Evolutionary conservation across 2,888 invertebrate species (phyloP), one percentile per base, ranked within the genome.

Genomic region (Sabellastarte sp.): DNA sequence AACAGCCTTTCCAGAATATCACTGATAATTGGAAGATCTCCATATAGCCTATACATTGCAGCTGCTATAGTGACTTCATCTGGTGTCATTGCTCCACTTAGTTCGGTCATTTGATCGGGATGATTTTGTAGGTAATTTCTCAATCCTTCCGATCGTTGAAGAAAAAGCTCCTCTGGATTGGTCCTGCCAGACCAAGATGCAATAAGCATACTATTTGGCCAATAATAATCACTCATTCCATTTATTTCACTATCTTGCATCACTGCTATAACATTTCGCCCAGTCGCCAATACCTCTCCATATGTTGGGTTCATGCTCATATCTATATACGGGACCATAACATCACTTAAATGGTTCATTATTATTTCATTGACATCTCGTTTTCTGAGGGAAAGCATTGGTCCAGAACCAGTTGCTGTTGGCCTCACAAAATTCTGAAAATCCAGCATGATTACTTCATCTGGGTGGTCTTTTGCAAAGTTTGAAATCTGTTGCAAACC

Each of bases 161-260:
- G 3, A 30, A 60, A 60, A 20, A 60, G 31, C 5, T 60, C 60
- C 31, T 60, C 60, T 4, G 60, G 50, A 30, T 60, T 60, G 10
- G 59, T n/a, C n/a, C n/a, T n/a, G n/a, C n/a, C n/a, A n/a, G n/a
- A n/a, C n/a, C n/a, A n/a, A n/a, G 10, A 15, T n/a, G 5, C 41
- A 4, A 4, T 3, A 5, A n/a, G 10, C 59, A 41, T n/a, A 4
- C 4, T 20, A 3, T 3, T 4, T 32, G 20, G 4, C 5, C 4
- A 3, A 24, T 4, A 10, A 24, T 24, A 41, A 20, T 32, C 5
- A n/a, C n/a, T n/a, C n/a, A n/a, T n/a, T n/a, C n/a, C n/a, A n/a
- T n/a, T n/a, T n/a, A n/a, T n/a, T n/a, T n/a, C n/a, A n/a, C n/a
- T n/a, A n/a, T n/a, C n/a, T n/a, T n/a, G n/a, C 60, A 60, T 60